Conservation (phyloP, 2,888 invertebrate species). For the Nemoura dubitans region DNA sequence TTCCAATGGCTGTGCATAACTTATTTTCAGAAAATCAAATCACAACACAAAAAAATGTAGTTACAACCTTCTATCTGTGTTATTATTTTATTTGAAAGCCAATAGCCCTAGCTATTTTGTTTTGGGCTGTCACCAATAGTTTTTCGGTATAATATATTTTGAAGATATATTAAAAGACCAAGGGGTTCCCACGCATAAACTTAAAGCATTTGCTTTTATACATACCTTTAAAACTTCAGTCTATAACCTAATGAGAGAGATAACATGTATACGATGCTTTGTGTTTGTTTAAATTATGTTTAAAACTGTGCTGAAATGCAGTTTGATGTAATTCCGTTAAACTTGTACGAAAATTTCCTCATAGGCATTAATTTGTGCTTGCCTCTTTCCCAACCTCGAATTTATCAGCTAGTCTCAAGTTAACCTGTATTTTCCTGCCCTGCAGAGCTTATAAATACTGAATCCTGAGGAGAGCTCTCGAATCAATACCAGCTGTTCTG, state of each 20-base stretch:
- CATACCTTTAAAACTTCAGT: not conserved
- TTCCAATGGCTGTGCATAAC: too few species aligned
- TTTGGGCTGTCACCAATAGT: too few species aligned
- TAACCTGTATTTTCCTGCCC: not conserved
- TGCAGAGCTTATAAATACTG: not conserved
- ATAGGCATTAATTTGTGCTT: not conserved
- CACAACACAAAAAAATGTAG: too few species aligned
- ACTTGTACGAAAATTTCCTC: not conserved
- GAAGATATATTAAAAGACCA: too few species aligned
- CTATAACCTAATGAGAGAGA: not conserved
- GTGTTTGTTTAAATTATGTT: not conserved
- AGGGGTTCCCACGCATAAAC: not conserved
- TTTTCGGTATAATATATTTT: too few species aligned
- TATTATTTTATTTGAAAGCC: too few species aligned
- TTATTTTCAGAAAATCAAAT: too few species aligned
- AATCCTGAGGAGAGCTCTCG: not conserved
- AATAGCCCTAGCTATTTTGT: too few species aligned
- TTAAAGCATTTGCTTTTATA: constrained; percentile 1
- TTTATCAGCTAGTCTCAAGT: not conserved
- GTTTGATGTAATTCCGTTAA: not conserved
- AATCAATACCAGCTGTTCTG: not conserved
- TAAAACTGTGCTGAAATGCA: not conserved
- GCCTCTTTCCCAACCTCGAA: not conserved
- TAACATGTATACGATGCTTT: not conserved
- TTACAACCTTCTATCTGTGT: too few species aligned